Evolutionary conservation across 2,888 invertebrate genomes (phyloP), one percentile per base, ranked within the genome.

Genomic region (Trileptium ribeirensis): DNA sequence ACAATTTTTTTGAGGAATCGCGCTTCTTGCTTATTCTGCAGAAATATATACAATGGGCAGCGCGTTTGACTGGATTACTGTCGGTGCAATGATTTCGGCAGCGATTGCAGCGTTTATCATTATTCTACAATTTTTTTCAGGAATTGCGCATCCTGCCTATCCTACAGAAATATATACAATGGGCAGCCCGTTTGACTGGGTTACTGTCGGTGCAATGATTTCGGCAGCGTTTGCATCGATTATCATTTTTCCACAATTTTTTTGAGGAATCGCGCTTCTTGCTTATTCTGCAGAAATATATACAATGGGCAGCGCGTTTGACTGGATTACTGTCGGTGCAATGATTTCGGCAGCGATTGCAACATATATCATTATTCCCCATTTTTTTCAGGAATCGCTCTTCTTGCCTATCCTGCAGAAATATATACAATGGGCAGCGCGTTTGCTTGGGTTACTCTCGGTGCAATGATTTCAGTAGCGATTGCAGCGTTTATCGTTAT

Each of bases 381-480:
- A n/a, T n/a, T n/a, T n/a, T 8, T 51, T 70, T 70, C n/a, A 70
- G 74, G 74, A 15, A 70, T 70, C n/a, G 74, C 74, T 15, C 33
- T 70, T 70, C 74, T 70, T 8, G 33, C 74, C 8, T 70, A 70
- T 36, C 77, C 77, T 3, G 77, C 77, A n/a, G 77, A 77, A 37
- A 37, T 79, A 39, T 80, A 80, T 33, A 80, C 80, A n/a, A 67
- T 40, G 67, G 81, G 81, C 29, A 31, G 38, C 2, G 79, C 79
- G 34, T 80, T 79, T 38, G 34, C 31, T 67, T 81, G 81, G 81
- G 37, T 31, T 31, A 39, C 67, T 3, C 19, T 81, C 1, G 81
- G 81, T 1, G 51, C 78, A 29, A 29, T 24, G 24, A 19, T 67
- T n/a, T 78, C 79, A 34, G 29, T 79, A n/a, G 2, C 64, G n/a